phyloP scores from a whole-genome alignment of 1,140 invertebrate genomes.

The Neotoxoptera formosana region DNA sequence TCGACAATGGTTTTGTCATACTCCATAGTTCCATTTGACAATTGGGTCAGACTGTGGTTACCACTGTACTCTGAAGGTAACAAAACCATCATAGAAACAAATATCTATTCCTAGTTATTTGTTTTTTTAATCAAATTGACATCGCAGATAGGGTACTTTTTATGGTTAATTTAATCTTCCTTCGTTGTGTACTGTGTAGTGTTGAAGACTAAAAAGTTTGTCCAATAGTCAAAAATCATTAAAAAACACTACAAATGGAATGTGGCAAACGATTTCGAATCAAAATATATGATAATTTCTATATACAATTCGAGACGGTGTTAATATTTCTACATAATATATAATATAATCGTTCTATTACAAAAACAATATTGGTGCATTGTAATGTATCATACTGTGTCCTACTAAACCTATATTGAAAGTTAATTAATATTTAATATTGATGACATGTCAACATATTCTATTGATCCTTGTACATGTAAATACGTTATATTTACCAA shows the following conservation, averaged over 20 bases:
- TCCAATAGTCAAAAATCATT: neutral
- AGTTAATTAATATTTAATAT: neutral
- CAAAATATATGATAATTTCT: neutral
- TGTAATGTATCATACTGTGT: neutral
- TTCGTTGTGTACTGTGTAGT: neutral
- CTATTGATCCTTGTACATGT: neutral
- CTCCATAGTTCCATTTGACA: neutral
- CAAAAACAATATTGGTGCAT: neutral
- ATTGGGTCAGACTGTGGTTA: neutral
- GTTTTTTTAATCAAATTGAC: neutral
- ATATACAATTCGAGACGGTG: neutral
- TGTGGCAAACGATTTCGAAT: neutral
- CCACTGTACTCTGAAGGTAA: neutral
- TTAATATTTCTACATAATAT: neutral
- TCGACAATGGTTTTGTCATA: neutral
- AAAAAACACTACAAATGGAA: neutral
- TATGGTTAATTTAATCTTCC: neutral
- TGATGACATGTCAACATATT: neutral
- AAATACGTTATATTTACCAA: neutral
- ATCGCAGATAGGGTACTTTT: neutral
- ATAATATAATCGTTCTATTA: neutral
- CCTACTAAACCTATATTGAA: neutral
- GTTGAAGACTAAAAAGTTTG: neutral
- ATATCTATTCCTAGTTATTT: neutral
- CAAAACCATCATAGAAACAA: neutral